Base-by-base conservation (phyloP, 2,113 vertebrate genomes). In the Lamprologus tigripictilis region DNA sequence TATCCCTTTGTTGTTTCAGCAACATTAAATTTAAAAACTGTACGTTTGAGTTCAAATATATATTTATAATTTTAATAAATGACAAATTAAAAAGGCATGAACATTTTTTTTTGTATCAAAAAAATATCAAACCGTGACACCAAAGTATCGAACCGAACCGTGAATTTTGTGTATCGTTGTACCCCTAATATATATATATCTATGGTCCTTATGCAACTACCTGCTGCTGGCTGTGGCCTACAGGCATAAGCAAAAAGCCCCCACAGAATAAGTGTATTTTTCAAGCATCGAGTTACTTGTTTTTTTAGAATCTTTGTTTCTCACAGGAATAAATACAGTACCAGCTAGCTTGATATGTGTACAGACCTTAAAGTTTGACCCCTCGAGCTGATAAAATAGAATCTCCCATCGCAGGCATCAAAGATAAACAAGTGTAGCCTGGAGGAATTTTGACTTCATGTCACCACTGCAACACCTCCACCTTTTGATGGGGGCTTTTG, bases 401-500 rank as follows among this genome's bases (percentile, higher is more conserved):
- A 31, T 78, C 17, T 78, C 28, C 73, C 26, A 12, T 31, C 3
- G 26, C 73, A 51, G 45, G 16, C 45, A 78, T 78, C 73, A 78
- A 78, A 66, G 33, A 66, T 21, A 66, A 66, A 78, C 47, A 78
- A 33, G 26, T 49, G 26, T 51, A 78, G 35, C 80, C 23, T 2
- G 23, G 55, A 61, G 42, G 17, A 11, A 19, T 73, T 68, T 58
- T 12, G 33, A 5, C 73, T 78, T 51, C 26, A 31, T 51, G 45
- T 78, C 73, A 51, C 45, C 10, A 1, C 78, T 26, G 78, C 21
- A 80, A 49, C 85, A 81, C 57, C 73, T 88, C 54, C 49, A 80
- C 84, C 84, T 84, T 88, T 31, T 23, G 73, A 87, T 66, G 54
- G 63, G 14, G 14, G 73, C 42, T 55, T 89, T 81, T 83, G 83